These are phyloP conservation scores for Taxidea taxus DNA, from an alignment of 2,113 vertebrate species.

Conservation along the genomic window DNA sequence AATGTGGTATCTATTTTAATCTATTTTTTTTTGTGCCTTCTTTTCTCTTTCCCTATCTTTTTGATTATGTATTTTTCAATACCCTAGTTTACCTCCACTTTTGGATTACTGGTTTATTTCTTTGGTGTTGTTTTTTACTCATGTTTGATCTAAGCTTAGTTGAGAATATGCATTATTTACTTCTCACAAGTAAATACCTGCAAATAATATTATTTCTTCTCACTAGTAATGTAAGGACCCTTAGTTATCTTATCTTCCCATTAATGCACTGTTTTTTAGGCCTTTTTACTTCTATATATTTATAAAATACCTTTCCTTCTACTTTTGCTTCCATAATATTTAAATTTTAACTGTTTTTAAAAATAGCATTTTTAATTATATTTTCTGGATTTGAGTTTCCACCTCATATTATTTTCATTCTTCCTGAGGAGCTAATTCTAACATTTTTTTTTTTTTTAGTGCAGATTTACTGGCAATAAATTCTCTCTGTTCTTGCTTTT, in stretches of 20 bases:
- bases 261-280: background rate
- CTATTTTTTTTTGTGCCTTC: background rate
- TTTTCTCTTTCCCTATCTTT: background rate
- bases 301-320: background rate
- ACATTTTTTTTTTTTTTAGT: background rate
- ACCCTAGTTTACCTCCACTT: background rate
- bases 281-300: background rate
- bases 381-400: background rate
- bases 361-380: background rate
- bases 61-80: background rate
- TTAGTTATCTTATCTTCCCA: background rate
- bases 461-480: background rate
- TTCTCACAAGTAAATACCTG: background rate
- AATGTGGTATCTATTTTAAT: background rate
- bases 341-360: background rate
- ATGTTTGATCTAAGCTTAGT: background rate
- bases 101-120: background rate
- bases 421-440: background rate
- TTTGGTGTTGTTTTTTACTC: background rate
- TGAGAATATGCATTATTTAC: background rate
- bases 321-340: background rate
- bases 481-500: background rate
- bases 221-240: background rate
- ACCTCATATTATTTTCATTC: background rate
- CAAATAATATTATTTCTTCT: background rate